These are phyloP conservation scores for Anorthoa munda DNA, from an alignment of 2,888 invertebrate genomes.

Conservation along the genomic window DNA sequence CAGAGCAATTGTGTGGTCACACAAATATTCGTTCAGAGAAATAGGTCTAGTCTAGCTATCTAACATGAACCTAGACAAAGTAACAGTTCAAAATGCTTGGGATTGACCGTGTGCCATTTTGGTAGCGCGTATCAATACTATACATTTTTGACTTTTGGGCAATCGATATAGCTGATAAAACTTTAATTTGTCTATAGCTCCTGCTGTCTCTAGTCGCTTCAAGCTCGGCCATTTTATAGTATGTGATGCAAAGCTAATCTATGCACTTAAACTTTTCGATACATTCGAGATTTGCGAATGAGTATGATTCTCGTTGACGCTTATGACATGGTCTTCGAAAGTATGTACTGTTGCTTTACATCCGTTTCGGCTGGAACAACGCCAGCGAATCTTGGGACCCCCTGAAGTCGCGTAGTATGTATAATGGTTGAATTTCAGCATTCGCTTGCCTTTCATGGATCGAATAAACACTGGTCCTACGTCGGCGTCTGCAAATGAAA, in stretches of 20 bases:
- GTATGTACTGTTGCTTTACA: conserved; percentile 61
- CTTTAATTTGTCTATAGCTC: neutral
- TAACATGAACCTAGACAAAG: too few relatives aligned
- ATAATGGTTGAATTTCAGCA: conserved; percentile 62
- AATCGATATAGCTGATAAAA: too few relatives aligned
- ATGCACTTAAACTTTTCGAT: neutral
- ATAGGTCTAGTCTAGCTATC: too few relatives aligned
- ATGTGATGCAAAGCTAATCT: too few relatives aligned
- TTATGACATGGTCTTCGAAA: conserved; percentile 51
- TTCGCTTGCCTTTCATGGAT: conserved; percentile 63
- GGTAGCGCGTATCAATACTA: too few relatives aligned
- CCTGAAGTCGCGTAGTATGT: conserved; percentile 60
- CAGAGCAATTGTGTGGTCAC: too few relatives aligned
- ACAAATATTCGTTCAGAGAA: too few relatives aligned
- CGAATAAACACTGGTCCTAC: conserved; percentile 46
- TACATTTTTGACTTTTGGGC: too few relatives aligned
- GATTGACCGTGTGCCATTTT: too few relatives aligned
- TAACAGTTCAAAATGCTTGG: too few relatives aligned
- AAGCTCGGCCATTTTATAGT: too few relatives aligned
- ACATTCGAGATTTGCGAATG: conserved; percentile 44
- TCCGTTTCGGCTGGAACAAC: conserved; percentile 58
- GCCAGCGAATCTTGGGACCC: conserved; percentile 61
- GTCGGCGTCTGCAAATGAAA: conserved; percentile 26
- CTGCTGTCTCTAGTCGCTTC: neutral
- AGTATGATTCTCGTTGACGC: conserved; percentile 37